Evolutionary conservation across 1,140 invertebrate genomes (phyloP).

Genomic region (Lordiphosa clarofinis): DNA sequence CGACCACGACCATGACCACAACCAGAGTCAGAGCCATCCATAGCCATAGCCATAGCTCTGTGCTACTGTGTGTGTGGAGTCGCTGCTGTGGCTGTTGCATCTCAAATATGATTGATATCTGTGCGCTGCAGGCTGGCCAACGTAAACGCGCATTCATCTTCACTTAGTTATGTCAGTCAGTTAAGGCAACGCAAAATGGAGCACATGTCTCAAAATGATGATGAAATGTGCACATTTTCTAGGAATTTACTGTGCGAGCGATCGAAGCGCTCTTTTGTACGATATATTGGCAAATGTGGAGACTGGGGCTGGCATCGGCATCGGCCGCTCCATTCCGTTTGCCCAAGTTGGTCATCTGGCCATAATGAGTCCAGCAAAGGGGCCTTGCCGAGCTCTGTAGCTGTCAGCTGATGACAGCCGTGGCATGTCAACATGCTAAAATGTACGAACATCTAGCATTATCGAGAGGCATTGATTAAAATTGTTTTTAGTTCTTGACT

Average conservation of each 20-base stretch:
- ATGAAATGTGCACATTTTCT: conserved; percentile 78
- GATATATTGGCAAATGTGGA: conserved; percentile 28
- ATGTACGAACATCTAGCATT: conserved; percentile 57
- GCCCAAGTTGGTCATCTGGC: conserved; percentile 74
- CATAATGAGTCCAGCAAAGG: conserved; percentile 59
- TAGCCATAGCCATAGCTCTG: conserved; percentile 1
- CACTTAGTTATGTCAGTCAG: conserved; percentile 78
- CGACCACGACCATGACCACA: conserved; percentile 59
- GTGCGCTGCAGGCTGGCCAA: conserved; percentile 38
- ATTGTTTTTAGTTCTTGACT: conserved; percentile 37
- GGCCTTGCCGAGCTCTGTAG: conserved; percentile 9
- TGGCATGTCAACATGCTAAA: conserved; percentile 75
- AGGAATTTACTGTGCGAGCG: conserved; percentile 62
- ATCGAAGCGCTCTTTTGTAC: conserved; percentile 37
- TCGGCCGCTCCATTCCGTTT: conserved; percentile 71
- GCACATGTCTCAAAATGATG: conserved; percentile 78
- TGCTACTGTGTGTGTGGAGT: conserved; percentile 9
- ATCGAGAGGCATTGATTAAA: conserved; percentile 63
- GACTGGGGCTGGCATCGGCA: conserved; percentile 23
- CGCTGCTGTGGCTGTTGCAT: conserved; percentile 49
- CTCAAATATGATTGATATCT: conserved; percentile 78
- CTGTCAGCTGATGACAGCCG: conserved; percentile 73
- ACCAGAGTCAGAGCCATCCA: conserved; percentile 18
- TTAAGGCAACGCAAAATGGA: conserved; percentile 72
- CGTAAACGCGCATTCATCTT: conserved; percentile 70